Evolutionary conservation across 2,888 invertebrate species (phyloP).

Genomic region (Scelioninae gen. 2): DNA sequence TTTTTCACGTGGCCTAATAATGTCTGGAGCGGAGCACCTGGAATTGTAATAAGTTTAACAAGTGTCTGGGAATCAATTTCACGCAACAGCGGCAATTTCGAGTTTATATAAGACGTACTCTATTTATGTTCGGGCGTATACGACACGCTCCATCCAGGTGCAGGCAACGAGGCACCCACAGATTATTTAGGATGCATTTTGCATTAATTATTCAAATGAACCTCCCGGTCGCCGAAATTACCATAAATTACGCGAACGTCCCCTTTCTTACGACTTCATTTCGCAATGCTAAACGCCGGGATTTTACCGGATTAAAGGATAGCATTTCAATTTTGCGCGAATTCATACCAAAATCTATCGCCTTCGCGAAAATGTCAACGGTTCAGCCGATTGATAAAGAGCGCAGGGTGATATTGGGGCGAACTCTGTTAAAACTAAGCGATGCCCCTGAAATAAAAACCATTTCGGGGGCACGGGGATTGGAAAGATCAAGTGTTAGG

Average conservation of each 20-base stretch:
- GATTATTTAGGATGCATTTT: constrained; percentile 73
- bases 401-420: too few species aligned
- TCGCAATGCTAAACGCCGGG: constrained; percentile 53
- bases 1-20: constrained; percentile 57
- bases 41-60: constrained; percentile 70
- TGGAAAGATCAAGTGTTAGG: too few species aligned
- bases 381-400: constrained; percentile 6
- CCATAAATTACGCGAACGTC: constrained; percentile 69
- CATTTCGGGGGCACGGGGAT: too few species aligned
- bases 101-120: constrained; percentile 61
- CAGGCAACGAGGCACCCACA: constrained; percentile 68
- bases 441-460: too few species aligned
- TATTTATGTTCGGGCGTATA: constrained; percentile 61
- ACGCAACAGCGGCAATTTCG: constrained; percentile 70
- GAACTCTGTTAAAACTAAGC: too few species aligned
- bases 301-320: constrained; percentile 59
- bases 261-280: constrained; percentile 62
- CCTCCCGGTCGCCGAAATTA: constrained; percentile 67
- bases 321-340: constrained; percentile 63
- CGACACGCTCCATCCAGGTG: constrained; percentile 68
- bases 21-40: constrained; percentile 56
- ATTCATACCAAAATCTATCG: constrained; percentile 38
- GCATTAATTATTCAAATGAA: constrained; percentile 75
- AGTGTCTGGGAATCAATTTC: constrained; percentile 68
- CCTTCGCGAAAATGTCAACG: constrained; percentile 12